Percentiles rank a stretch among this genome's conserved stretches.
Conservation (phyloP, 2,888 invertebrate genomes). For the Cheilosia vernalis region DNA sequence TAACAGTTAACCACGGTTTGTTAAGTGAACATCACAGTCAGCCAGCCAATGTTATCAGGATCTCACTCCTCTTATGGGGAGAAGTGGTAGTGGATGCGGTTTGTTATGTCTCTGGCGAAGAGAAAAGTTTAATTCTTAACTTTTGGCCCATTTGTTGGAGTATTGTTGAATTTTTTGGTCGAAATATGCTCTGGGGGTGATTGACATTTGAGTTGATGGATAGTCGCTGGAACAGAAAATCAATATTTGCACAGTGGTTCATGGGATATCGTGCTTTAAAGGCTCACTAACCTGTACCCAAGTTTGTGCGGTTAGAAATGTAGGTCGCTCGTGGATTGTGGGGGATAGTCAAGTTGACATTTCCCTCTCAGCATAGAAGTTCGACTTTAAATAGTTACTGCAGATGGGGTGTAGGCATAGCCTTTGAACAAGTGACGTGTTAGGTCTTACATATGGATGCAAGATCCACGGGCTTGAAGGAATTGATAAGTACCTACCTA, state of each 20-base stretch:
- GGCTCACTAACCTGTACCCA: slow-evolving; percentile 29
- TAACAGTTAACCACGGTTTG: slow-evolving; percentile 58
- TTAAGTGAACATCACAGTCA: slow-evolving; percentile 67
- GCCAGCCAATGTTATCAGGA: slow-evolving; percentile 52
- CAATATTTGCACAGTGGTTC: slow-evolving; percentile 28
- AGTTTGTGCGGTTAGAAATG: background rate
- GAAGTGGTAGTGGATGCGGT: slow-evolving; percentile 10
- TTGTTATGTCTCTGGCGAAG: slow-evolving; percentile 22
- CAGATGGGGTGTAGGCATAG: too few species aligned
- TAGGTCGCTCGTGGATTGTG: background rate
- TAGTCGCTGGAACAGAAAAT: slow-evolving; percentile 24
- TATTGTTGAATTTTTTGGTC: slow-evolving; percentile 22
- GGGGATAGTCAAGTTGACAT: background rate
- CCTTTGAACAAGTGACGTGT: too few species aligned
- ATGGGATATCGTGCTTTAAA: slow-evolving; percentile 10
- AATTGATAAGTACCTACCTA: too few species aligned
- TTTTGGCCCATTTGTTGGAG: slow-evolving; percentile 39
- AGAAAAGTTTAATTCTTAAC: slow-evolving; percentile 61
- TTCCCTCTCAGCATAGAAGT: too few species aligned
- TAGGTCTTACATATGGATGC: too few species aligned
- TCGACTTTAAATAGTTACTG: too few species aligned
- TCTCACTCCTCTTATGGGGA: background rate
- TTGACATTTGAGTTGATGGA: slow-evolving; percentile 47
- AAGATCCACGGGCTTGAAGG: too few species aligned
- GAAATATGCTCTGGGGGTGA: slow-evolving; percentile 21